Evolutionary conservation across 1,140 invertebrate genomes (phyloP).

Genomic region (Micrasema minimum): DNA sequence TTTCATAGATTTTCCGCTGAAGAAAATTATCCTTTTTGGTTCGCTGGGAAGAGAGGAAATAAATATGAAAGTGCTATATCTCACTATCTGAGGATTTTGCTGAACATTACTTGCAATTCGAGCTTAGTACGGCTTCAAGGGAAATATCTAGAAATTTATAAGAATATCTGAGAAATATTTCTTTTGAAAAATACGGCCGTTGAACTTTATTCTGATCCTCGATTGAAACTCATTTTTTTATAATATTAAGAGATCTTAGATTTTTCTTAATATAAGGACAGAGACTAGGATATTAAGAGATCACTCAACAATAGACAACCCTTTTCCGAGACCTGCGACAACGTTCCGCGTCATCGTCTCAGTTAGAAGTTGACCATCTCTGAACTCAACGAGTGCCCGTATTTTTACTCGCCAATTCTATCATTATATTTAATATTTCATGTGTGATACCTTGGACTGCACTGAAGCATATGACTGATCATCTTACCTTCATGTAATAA

Average conservation of each 20-base stretch:
- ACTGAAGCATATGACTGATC: no score
- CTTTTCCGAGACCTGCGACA: no score
- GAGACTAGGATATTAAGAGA: neutral
- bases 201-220: conserved; percentile 11
- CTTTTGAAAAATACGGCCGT: neutral
- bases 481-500: no score
- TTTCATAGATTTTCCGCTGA: conserved; percentile 15
- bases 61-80: conserved; percentile 10
- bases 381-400: no score
- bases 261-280: neutral
- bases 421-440: no score
- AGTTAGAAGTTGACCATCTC: no score
- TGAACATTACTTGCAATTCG: neutral
- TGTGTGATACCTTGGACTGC: no score
- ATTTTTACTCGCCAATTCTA: no score
- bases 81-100: neutral
- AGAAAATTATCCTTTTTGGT: conserved; percentile 7
- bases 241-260: neutral
- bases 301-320: no score
- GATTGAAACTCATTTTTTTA: conserved; percentile 2
- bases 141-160: neutral
- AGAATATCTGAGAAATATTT: no score
- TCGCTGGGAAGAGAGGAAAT: neutral
- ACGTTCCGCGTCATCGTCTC: no score
- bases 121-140: neutral